Evolutionary conservation across 2,113 vertebrate species (phyloP).

Genomic region (Cettia cetti): DNA sequence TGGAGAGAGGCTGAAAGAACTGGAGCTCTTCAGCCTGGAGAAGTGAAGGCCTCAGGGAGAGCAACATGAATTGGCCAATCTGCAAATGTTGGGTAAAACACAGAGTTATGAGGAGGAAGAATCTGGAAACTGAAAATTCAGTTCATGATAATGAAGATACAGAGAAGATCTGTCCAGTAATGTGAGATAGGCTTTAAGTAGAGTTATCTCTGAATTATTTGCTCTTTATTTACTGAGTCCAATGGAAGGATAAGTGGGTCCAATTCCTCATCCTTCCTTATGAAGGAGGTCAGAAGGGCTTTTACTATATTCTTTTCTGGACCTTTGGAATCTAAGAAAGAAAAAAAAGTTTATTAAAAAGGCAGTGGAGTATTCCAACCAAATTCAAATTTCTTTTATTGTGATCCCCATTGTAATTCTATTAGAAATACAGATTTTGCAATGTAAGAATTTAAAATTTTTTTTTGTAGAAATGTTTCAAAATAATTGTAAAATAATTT

Average conservation of each 20-base stretch:
- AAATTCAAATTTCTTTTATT: not conserved
- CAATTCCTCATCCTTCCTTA: not conserved
- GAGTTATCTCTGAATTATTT: not conserved
- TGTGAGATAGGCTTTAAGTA: not conserved
- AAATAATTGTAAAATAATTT: not conserved
- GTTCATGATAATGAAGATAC: not conserved
- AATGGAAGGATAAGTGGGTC: not conserved
- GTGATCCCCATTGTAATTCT: not conserved
- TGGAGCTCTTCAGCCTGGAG: not conserved
- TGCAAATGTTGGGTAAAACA: conserved; percentile 45
- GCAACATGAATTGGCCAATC: conserved; percentile 43
- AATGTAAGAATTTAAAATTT: fast-evolving
- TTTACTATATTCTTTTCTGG: not conserved
- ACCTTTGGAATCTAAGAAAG: not conserved
- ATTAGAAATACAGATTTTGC: not conserved
- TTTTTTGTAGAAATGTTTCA: not conserved
- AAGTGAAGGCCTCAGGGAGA: not conserved
- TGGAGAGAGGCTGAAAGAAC: not conserved
- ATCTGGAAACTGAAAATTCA: conserved; percentile 12
- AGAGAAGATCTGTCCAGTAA: conserved; percentile 22
- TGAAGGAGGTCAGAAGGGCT: not conserved
- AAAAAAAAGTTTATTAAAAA: not conserved
- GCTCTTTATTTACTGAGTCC: not conserved
- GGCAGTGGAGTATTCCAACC: not conserved
- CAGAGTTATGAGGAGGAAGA: not conserved